Base-by-base conservation (phyloP, 1,140 invertebrate genomes). In the Drosophila leontia region DNA sequence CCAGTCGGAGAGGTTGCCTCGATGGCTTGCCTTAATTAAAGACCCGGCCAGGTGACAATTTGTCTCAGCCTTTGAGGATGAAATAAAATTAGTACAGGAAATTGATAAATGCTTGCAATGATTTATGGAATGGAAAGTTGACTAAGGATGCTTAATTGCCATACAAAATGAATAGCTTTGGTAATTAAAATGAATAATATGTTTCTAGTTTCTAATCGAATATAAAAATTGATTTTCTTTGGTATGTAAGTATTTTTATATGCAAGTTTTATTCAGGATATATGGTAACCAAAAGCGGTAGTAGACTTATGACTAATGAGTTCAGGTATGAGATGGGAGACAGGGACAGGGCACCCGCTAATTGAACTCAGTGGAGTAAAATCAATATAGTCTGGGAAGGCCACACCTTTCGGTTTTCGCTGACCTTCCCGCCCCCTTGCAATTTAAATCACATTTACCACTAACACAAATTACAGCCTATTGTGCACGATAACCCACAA, bases 391-490 rank as follows among this genome's bases (percentile, higher is more conserved):
- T 45, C 39, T 55, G 48, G 48, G 39, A 68, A 47, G 29, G 48
- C 39, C 67, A 45, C 48, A 55, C 67, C 67, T 53, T 42, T 71
- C 44, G 9, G 17, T 17, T 35, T 32, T 19, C 11, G 32, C 34
- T 42, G 39, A 34, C 34, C 39, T 41, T 37, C 44, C 51, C 37
- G 17, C 37, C 35, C 62, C 62, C 55, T 80, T 80, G 83, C 77
- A 87, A 84, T 87, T 87, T 87, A 87, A 88, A 84, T 75, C 75
- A 70, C 80, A 87, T 87, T 87, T 88, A 53, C 44, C 61, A 42
- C 37, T 65, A 78, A 83, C 80, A 75, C 75, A 87, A 86, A 79
- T 75, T 77, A 71, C 53, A 53, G 56, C 59, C 69, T 70, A 74
- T 78, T 69, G 51, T 59, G 57, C 57, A 39, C 50, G 58, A 65